A percentile compares a stretch with the other conserved stretches of the same genome.
Evolutionary conservation across 2,113 vertebrate species (phyloP).

Genomic region (Lepisosteus osseus): DNA sequence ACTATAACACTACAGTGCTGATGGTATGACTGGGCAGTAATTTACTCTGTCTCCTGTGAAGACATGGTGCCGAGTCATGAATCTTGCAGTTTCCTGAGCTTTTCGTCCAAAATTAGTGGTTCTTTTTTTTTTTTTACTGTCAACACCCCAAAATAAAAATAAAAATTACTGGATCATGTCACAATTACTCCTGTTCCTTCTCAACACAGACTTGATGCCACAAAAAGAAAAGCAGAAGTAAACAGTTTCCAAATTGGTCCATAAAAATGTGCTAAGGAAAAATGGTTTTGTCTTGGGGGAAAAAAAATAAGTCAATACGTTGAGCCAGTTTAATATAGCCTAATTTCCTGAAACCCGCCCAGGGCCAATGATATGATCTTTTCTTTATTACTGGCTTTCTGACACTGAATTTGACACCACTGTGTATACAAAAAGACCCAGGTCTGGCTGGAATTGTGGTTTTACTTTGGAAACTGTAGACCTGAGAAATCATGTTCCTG

Average conservation of each 20-base stretch:
- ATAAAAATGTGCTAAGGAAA: not conserved
- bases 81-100: too few relatives aligned
- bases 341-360: constrained; percentile 7
- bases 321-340: constrained; percentile 4
- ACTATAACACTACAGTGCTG: too few relatives aligned
- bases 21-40: too few relatives aligned
- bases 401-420: constrained; percentile 3
- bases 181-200: too few relatives aligned
- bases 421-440: not conserved
- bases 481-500: not conserved
- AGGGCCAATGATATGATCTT: not conserved
- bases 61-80: too few relatives aligned
- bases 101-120: too few relatives aligned
- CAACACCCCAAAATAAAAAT: too few relatives aligned
- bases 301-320: not conserved
- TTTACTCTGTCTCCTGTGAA: too few relatives aligned
- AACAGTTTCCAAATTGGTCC: not conserved
- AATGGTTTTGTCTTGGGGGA: not conserved
- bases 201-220: too few relatives aligned
- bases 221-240: not conserved
- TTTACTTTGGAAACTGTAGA: constrained; percentile 12
- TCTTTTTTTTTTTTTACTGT: too few relatives aligned
- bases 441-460: constrained; percentile 2
- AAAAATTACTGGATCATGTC: too few relatives aligned
- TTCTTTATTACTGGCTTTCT: constrained; percentile 15